Evolutionary conservation across 1,140 invertebrate genomes (phyloP).

Genomic region (Scaptomyza graminum): DNA sequence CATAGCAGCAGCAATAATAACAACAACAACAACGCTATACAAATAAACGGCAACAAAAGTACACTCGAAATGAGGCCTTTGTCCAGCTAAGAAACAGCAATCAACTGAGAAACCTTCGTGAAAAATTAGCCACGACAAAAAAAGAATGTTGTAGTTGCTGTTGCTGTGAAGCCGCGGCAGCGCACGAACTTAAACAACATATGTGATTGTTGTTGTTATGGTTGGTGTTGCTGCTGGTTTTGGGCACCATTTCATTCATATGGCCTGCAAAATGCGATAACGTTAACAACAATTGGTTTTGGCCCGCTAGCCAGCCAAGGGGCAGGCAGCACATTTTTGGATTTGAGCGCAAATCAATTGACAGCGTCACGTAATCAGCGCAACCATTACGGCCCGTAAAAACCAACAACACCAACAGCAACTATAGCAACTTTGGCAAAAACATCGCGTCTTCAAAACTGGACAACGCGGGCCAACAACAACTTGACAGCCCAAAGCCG

Average conservation of each 20-base stretch:
- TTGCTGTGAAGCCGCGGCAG: too few species aligned
- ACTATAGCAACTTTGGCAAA: slow-evolving; percentile 36
- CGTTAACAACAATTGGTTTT: slow-evolving; percentile 41
- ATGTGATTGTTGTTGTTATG: slow-evolving; percentile 13
- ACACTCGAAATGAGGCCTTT: slow-evolving; percentile 71
- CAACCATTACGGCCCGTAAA: slow-evolving; percentile 62
- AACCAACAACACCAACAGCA: slow-evolving; percentile 31
- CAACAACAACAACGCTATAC: slow-evolving; percentile 34
- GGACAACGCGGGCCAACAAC: slow-evolving; percentile 5
- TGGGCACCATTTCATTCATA: slow-evolving; percentile 66
- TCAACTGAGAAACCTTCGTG: slow-evolving; percentile 77
- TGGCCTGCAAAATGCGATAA: slow-evolving; percentile 49
- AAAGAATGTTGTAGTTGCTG: slow-evolving; percentile 37
- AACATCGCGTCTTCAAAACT: slow-evolving; percentile 33
- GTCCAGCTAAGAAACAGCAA: slow-evolving; percentile 57
- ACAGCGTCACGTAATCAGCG: slow-evolving; percentile 78
- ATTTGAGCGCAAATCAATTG: slow-evolving; percentile 72
- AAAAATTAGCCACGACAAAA: slow-evolving; percentile 73
- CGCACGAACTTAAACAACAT: not conserved
- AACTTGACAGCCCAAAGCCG: slow-evolving; percentile 26
- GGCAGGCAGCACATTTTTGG: slow-evolving; percentile 30
- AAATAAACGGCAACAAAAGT: slow-evolving; percentile 37
- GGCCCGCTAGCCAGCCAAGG: slow-evolving; percentile 30
- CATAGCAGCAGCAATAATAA: slow-evolving; percentile 24
- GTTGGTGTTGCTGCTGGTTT: slow-evolving; percentile 38